phyloP scores from a whole-genome alignment of 2,113 vertebrate species.

The Xiphophorus hellerii region DNA sequence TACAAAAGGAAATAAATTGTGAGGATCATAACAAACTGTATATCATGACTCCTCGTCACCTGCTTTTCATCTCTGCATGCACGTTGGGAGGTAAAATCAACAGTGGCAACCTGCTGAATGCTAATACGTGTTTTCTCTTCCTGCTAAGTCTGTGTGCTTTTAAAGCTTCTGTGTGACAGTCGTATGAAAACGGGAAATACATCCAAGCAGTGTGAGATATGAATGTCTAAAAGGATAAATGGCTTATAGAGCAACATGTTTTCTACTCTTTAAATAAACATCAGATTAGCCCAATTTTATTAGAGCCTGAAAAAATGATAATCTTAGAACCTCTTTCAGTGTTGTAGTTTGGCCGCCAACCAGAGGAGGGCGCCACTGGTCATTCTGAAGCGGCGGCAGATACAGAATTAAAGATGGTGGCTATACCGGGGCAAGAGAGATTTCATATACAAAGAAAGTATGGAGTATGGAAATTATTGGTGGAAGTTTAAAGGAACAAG shows the following conservation, averaged over 20 bases:
- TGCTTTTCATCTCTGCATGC: neutral
- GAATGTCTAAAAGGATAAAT: neutral
- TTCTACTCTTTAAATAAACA: neutral
- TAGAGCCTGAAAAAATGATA: neutral
- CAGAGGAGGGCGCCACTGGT: too few species aligned
- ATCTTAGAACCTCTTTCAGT: too few species aligned
- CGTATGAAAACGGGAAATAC: neutral
- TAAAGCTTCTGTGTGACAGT: neutral
- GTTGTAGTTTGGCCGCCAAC: too few species aligned
- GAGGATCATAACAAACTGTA: neutral
- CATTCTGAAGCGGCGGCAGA: too few species aligned
- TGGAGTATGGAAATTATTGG: too few species aligned
- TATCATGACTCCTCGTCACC: constrained; percentile 19
- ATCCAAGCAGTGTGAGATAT: neutral
- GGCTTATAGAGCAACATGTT: neutral
- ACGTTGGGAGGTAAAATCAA: constrained; percentile 31
- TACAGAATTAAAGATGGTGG: too few species aligned
- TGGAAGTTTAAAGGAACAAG: too few species aligned
- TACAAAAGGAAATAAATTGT: constrained; percentile 23
- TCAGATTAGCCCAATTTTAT: neutral
- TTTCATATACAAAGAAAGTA: too few species aligned
- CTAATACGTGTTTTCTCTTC: constrained; percentile 16
- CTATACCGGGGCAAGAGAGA: too few species aligned
- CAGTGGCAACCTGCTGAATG: constrained; percentile 8
- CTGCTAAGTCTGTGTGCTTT: neutral